These are phyloP conservation scores for Mythimna lalbum DNA, from an alignment of 2,888 invertebrate species.

Conservation along the genomic window DNA sequence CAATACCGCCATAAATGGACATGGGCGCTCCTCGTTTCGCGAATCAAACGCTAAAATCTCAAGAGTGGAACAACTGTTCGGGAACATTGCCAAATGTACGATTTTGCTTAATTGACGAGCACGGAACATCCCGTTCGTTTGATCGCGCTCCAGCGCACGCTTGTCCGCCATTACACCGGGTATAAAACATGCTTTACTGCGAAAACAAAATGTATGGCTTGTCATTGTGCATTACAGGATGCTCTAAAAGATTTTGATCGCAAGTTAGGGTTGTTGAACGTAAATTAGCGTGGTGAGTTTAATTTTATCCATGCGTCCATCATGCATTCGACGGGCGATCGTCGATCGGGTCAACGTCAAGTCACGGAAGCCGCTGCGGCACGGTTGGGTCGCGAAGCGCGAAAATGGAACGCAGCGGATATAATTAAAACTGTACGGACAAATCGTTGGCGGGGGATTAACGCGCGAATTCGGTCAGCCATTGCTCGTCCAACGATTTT, in stretches of 20 bases:
- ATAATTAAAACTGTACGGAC: slow-evolving; percentile 88
- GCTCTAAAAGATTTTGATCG: slow-evolving; percentile 49
- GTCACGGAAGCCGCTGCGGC: slow-evolving; percentile 83
- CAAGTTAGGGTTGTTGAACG: slow-evolving; percentile 71
- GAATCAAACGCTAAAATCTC: slow-evolving; percentile 76
- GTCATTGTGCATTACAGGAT: slow-evolving; percentile 59
- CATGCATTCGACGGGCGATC: slow-evolving; percentile 79
- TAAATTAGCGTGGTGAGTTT: slow-evolving; percentile 76
- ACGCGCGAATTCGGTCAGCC: slow-evolving; percentile 82
- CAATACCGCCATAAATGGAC: slow-evolving; percentile 79
- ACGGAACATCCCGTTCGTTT: slow-evolving; percentile 81
- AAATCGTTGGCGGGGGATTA: slow-evolving; percentile 84
- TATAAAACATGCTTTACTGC: slow-evolving; percentile 74
- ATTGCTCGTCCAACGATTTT: slow-evolving; percentile 66
- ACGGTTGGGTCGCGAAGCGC: slow-evolving; percentile 78
- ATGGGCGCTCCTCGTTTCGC: slow-evolving; percentile 71
- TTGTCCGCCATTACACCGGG: slow-evolving; percentile 70
- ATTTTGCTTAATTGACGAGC: slow-evolving; percentile 87
- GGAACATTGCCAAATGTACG: slow-evolving; percentile 87
- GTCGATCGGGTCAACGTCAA: slow-evolving; percentile 74
- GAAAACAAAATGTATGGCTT: slow-evolving; percentile 65
- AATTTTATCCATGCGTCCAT: slow-evolving; percentile 69
- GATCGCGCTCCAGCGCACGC: slow-evolving; percentile 79
- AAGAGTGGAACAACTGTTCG: slow-evolving; percentile 82
- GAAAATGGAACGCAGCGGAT: slow-evolving; percentile 89